A percentile compares a stretch with the other conserved stretches of the same genome.
Conservation (phyloP, 2,888 invertebrate genomes). For the Cheilosia vulpina region DNA sequence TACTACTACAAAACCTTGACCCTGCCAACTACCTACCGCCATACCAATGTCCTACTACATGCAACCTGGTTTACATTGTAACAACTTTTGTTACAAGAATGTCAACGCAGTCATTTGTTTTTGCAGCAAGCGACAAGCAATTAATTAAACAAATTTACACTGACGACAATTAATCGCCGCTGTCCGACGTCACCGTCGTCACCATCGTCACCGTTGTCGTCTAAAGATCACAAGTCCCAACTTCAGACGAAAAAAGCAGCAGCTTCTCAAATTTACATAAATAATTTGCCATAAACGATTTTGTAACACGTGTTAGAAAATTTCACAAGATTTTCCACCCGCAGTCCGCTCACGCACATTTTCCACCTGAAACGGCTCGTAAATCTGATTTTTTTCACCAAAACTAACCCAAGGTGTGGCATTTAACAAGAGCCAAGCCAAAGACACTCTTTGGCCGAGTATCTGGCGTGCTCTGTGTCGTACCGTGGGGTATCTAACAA, state of each 20-base stretch:
- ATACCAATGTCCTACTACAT: too few relatives aligned
- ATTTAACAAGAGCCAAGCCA: slow-evolving; percentile 28
- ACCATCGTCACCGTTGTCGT: neutral
- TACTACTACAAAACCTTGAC: too few relatives aligned
- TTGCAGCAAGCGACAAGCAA: slow-evolving; percentile 45
- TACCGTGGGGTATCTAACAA: slow-evolving; percentile 4
- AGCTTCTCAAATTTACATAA: slow-evolving; percentile 41
- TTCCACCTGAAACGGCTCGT: slow-evolving; percentile 17
- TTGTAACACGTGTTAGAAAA: slow-evolving; percentile 53
- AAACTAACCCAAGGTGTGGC: slow-evolving; percentile 57
- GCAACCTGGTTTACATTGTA: slow-evolving; percentile 20
- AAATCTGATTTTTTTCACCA: slow-evolving; percentile 20
- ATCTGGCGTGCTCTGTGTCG: neutral
- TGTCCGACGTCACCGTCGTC: slow-evolving; percentile 1
- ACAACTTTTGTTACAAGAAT: slow-evolving; percentile 19
- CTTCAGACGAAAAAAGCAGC: neutral
- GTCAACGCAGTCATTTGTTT: slow-evolving; percentile 39
- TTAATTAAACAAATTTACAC: slow-evolving; percentile 59
- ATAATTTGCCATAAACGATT: slow-evolving; percentile 44
- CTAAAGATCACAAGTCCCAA: slow-evolving; percentile 17
- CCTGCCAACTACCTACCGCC: too few relatives aligned
- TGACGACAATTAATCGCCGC: slow-evolving; percentile 52
- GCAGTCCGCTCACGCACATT: slow-evolving; percentile 51
- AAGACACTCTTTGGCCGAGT: neutral
- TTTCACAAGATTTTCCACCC: slow-evolving; percentile 35